Evolutionary conservation across 2,113 vertebrate species (phyloP).

Genomic region (Ageneiosus marmoratus): DNA sequence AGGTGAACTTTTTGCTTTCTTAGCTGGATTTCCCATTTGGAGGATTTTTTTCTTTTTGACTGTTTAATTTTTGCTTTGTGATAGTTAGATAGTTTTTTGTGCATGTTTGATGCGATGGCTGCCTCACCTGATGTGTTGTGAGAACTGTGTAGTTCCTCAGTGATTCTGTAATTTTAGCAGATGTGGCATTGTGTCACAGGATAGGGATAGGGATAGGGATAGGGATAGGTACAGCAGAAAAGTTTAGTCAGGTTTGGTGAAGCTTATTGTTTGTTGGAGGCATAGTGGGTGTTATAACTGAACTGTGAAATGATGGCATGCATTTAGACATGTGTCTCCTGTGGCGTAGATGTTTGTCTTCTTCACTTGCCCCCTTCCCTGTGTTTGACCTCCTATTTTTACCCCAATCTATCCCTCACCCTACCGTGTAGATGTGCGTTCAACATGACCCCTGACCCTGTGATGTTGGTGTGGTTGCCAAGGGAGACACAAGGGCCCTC

Average conservation of each 20-base stretch:
- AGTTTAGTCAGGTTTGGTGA: not conserved
- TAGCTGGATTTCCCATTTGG: not conserved
- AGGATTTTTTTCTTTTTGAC: not conserved
- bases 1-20: not conserved
- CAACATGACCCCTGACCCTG: constrained; percentile 52
- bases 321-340: constrained; percentile 67
- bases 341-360: constrained; percentile 70
- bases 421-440: constrained; percentile 36
- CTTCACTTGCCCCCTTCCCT: constrained; percentile 61
- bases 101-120: not conserved
- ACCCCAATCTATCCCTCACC: constrained; percentile 17
- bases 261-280: constrained; percentile 6
- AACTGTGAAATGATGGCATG: constrained; percentile 58
- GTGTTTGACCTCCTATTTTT: constrained; percentile 57
- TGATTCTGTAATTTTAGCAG: not conserved
- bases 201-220: too few species aligned
- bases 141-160: not conserved
- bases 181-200: too few species aligned
- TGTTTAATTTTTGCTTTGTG: not conserved
- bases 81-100: not conserved
- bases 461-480: constrained; percentile 70
- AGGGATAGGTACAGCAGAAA: not conserved
- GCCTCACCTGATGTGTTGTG: not conserved
- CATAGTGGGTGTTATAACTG: not conserved
- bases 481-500: constrained; percentile 74